Evolutionary conservation across 1,140 invertebrate species (phyloP).

Genomic region (Sitobion miscanthi): DNA sequence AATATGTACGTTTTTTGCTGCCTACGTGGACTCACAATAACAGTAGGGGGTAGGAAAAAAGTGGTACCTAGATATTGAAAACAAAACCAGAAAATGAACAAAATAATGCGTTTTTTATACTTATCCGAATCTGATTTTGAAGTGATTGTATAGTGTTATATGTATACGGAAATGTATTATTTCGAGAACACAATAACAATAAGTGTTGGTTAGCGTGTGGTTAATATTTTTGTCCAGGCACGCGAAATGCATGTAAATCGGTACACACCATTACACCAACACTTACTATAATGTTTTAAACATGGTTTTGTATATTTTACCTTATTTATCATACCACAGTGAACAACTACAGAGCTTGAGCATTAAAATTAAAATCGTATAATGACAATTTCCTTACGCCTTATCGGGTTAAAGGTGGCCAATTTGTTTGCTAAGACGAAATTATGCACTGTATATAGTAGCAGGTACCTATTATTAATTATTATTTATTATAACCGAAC

Average conservation of each 20-base stretch:
- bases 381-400: not conserved
- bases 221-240: not conserved
- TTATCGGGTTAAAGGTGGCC: not conserved
- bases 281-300: not conserved
- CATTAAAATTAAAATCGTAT: not conserved
- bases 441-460: not conserved
- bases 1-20: too few relatives aligned
- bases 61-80: too few relatives aligned
- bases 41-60: not conserved
- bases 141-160: not conserved
- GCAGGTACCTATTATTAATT: too few relatives aligned
- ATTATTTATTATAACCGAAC: not conserved
- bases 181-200: not conserved
- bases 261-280: not conserved
- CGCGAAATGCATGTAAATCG: not conserved
- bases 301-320: not conserved
- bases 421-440: not conserved
- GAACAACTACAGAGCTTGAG: not conserved
- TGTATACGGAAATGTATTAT: not conserved
- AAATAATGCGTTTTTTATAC: not conserved
- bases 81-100: too few relatives aligned
- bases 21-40: not conserved
- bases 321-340: not conserved
- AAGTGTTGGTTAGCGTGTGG: not conserved
- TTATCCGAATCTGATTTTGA: too few relatives aligned